Evolutionary conservation across 2,113 vertebrate genomes (phyloP).

Genomic region (Ursus arctos): DNA sequence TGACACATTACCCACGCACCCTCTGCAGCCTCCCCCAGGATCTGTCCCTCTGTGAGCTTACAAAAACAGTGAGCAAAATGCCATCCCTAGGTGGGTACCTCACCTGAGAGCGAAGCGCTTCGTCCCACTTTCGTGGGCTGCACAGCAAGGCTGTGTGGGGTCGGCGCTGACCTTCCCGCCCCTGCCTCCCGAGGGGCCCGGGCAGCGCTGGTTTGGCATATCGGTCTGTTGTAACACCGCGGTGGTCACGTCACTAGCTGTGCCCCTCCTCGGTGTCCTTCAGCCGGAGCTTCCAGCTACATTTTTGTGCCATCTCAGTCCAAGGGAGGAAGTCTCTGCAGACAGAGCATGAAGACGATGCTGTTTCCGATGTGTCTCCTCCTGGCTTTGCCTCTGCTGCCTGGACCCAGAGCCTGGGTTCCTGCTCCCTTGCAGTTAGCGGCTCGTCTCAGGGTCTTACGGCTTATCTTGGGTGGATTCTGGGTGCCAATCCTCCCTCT

Average conservation of each 20-base stretch:
- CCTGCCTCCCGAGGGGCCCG: background rate
- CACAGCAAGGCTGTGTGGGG: accelerated
- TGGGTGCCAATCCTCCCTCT: background rate
- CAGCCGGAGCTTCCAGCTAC: background rate
- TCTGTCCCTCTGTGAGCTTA: background rate
- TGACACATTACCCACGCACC: background rate
- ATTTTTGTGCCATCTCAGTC: background rate
- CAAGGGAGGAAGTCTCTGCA: background rate
- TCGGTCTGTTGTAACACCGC: background rate
- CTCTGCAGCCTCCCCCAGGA: background rate
- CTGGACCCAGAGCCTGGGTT: background rate
- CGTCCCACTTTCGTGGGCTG: accelerated
- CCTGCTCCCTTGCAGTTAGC: background rate
- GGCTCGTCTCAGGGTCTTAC: background rate
- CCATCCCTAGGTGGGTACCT: accelerated
- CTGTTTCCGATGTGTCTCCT: background rate
- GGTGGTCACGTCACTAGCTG: background rate
- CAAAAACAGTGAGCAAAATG: background rate
- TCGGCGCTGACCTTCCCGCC: too few species aligned
- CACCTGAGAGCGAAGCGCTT: background rate
- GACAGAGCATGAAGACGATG: background rate
- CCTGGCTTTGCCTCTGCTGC: background rate
- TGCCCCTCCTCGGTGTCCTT: background rate
- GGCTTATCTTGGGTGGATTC: background rate
- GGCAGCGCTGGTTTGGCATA: accelerated